Base-by-base conservation (phyloP, 2,113 vertebrate species). In the Tamias sibiricus region DNA sequence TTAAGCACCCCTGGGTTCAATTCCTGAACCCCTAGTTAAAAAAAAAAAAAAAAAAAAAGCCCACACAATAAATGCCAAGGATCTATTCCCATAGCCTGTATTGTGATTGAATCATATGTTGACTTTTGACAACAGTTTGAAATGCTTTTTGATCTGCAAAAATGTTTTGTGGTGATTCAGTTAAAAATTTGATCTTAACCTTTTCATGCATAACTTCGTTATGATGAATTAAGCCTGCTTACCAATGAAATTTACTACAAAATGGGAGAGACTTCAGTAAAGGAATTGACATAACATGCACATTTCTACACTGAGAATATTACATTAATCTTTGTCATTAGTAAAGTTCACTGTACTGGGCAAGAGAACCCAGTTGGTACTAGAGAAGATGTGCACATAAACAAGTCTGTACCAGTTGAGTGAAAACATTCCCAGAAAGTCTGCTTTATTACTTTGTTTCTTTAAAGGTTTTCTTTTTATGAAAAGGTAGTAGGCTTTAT, bases 121-220 rank as follows among this genome's bases (percentile, higher is more conserved):
- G 37, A 91, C n/a, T 37, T 42, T 2, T 91, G 87, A 40, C 59
- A 80, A 19, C 35, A 44, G 68, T 94, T 47, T 89, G 44, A 79
- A 87, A 49, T 77, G 90, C 37, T 85, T 95, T 91, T 75, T 64
- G 47, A 93, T 80, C 59, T 95, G 47, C 32, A 81, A 57, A 93
- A 84, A 95, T 83, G 35, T 59, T 94, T 95, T 76, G 32, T 87
- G 89, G 13, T 92, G 47, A 80, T 95, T 95, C 52, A 93, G n/a
- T 93, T 49, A 54, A 83, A 83, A 92, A 80, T 69, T 84, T 47
- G 22, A 35, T 84, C 69, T 79, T 94, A 79, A 97, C 52, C 28
- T 87, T 89, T 83, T 81, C 17, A 16, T 54, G 1, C 80, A 47
- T 92, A 72, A 35, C 64, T 90, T 96, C 24, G n/a, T 95, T 87